Evolutionary conservation across 2,888 invertebrate species (phyloP), one percentile per base, ranked within the genome.

Genomic region (Camptogramma bilineatum): DNA sequence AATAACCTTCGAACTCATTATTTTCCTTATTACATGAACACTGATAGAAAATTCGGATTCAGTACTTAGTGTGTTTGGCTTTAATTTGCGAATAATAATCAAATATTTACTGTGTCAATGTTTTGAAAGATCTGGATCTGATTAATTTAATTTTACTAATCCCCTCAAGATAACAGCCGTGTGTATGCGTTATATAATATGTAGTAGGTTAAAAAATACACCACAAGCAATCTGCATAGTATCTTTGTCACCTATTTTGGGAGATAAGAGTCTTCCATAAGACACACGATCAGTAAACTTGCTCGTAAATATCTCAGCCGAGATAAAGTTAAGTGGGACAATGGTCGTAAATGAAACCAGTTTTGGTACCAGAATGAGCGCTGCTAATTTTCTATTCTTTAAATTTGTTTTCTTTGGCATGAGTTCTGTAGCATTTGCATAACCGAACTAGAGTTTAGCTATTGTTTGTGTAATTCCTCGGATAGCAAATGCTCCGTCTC

Each of bases 251-350:
- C 69, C 65, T 68, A 70, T 68, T 66, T 64, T 9, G 18, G 47
- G 34, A 70, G 70, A 70, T 72, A 69, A 68, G 63, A 64, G 62
- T 71, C 62, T 62, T 54, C 70, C 60, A 63, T 62, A 63, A 69
- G 10, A 56, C 66, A 69, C 69, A 57, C 63, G 57, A 72, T 73
- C 73, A 66, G 70, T 75, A 69, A 73, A 68, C 66, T 72, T 68
- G 72, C 72, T 64, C 72, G 69, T 69, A 70, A 74, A 79, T 76
- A 72, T 70, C 72, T 71, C 64, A 68, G 66, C 64, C 52, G 63
- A 77, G 77, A 79, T 80, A 80, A 77, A 72, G 71, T 74, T 76
- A 80, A 79, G 79, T 81, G 72, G 77, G 68, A 71, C 76, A 76
- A 76, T 73, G 64, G 69, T 77, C 72, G 74, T 78, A 76, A 79